Base-by-base conservation (phyloP, 2,797 vertebrate genomes). In the Orientallactaga sibirica region DNA sequence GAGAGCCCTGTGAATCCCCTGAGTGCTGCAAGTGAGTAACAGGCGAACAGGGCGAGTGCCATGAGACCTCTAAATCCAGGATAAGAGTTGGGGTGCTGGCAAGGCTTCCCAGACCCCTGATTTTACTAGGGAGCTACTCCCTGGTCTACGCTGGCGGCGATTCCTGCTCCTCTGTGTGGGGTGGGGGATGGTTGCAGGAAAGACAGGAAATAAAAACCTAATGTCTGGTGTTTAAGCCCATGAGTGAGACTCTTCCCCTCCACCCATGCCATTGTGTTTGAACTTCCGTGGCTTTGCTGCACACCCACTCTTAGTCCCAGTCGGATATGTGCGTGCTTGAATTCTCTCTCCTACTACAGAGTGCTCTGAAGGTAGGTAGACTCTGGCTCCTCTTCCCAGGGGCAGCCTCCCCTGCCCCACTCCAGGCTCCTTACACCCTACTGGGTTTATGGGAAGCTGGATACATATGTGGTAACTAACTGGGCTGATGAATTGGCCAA, bases 191-290 rank as follows among this genome's bases (percentile, higher is more conserved):
- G 62, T 15, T 58, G 76, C 58, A 27, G 78, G 74, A 88, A 80
- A 86, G 92, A 93, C 77, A 71, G 61, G 82, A 90, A 92, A 93
- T 87, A 88, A 86, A 94, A 91, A 85, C 29, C 71, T 80, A 70
- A 67, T 29, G 41, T 70, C 74, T 43, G 55, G 14, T n/a, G 78
- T 91, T 89, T 20, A 58, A 33, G 15, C 2, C 1, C 20, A 0
- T 5, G 43, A 79, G n/a, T 25, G 33, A 48, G 37, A 66, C n/a
- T 8, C 25, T 48, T 48, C 68, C 25, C 62, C 48, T 9, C 25
- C 27, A n/a, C 33, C 3, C 64, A 11, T 27, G 48, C 43, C 18
- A 15, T 73, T 82, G 93, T 48, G 15, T 66, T 37, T 33, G 48
- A 33, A 92, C 83, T 10, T 74, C 64, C 41, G 3, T 0, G 0